Percentiles rank a stretch among this genome's conserved stretches.
Evolutionary conservation across 1,140 invertebrate species (phyloP).

Genomic region (Mamestra configurata): DNA sequence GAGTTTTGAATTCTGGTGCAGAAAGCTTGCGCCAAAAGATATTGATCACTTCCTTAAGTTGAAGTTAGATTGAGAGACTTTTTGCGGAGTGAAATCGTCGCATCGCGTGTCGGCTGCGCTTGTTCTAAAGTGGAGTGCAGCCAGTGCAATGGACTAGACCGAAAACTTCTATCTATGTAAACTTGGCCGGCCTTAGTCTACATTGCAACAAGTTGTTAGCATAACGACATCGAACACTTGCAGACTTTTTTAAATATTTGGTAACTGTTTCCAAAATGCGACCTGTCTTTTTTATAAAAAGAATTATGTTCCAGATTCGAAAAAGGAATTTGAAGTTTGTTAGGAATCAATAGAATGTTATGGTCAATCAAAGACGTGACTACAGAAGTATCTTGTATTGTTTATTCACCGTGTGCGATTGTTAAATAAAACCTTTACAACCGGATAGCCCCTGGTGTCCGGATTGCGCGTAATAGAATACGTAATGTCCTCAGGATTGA

Average conservation of each 20-base stretch:
- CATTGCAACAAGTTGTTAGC: constrained; percentile 58
- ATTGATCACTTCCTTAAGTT: constrained; percentile 43
- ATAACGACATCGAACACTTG: constrained; percentile 38
- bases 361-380: constrained; percentile 6
- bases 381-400: not conserved
- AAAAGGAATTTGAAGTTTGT: not conserved
- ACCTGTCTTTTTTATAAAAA: not conserved
- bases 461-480: constrained; percentile 1
- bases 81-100: constrained; percentile 22
- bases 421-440: not conserved
- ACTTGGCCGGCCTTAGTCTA: constrained; percentile 36
- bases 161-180: constrained; percentile 49
- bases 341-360: not conserved
- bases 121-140: constrained; percentile 46
- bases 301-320: no score
- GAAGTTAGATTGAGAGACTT: constrained; percentile 26
- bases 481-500: not conserved
- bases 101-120: no score
- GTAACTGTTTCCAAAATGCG: not conserved
- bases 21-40: constrained; percentile 28
- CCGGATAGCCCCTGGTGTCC: not conserved
- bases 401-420: not conserved
- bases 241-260: constrained; percentile 45
- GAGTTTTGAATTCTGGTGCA: constrained; percentile 13
- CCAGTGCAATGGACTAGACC: constrained; percentile 51